These are phyloP conservation scores for Sycophila sp. DNA, from an alignment of 1,140 invertebrate species.

Conservation along the genomic window DNA sequence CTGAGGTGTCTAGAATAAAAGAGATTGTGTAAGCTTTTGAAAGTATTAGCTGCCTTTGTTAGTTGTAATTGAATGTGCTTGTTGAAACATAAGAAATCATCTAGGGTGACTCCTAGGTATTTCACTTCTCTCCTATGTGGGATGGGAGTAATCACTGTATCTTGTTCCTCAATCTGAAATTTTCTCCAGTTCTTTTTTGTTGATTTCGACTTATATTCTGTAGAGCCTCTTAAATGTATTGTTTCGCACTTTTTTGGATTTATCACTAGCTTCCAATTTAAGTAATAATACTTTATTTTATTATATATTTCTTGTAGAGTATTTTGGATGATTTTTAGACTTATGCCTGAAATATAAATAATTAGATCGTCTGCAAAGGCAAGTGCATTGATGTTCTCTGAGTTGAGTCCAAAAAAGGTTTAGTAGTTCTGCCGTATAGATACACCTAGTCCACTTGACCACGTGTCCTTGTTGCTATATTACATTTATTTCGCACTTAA, in stretches of 20 bases:
- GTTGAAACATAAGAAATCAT: slow-evolving; percentile 16
- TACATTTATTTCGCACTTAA: too few relatives aligned
- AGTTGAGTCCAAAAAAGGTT: slow-evolving; percentile 11
- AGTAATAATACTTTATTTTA: slow-evolving; percentile 23
- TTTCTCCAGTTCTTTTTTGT: not conserved
- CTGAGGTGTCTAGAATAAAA: slow-evolving; percentile 29
- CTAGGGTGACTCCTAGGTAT: not conserved
- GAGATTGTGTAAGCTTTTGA: not conserved
- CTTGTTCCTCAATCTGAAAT: not conserved
- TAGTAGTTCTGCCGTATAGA: slow-evolving; percentile 32
- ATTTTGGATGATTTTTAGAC: not conserved
- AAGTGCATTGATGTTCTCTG: not conserved
- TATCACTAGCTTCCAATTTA: slow-evolving; percentile 31
- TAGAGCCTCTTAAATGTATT: slow-evolving; percentile 22
- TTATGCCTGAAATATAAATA: slow-evolving; percentile 2
- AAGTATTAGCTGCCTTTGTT: slow-evolving; percentile 24
- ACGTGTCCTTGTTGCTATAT: too few relatives aligned
- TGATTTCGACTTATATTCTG: not conserved
- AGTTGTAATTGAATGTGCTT: slow-evolving; percentile 22
- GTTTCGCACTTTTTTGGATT: slow-evolving; percentile 34
- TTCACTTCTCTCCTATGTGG: not conserved
- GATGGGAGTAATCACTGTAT: slow-evolving; percentile 1
- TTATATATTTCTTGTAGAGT: slow-evolving; percentile 17
- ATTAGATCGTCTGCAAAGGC: slow-evolving; percentile 35
- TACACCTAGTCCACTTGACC: too few relatives aligned